Evolutionary conservation across 2,797 vertebrate genomes (phyloP).

Genomic region (Limosa lapponica): DNA sequence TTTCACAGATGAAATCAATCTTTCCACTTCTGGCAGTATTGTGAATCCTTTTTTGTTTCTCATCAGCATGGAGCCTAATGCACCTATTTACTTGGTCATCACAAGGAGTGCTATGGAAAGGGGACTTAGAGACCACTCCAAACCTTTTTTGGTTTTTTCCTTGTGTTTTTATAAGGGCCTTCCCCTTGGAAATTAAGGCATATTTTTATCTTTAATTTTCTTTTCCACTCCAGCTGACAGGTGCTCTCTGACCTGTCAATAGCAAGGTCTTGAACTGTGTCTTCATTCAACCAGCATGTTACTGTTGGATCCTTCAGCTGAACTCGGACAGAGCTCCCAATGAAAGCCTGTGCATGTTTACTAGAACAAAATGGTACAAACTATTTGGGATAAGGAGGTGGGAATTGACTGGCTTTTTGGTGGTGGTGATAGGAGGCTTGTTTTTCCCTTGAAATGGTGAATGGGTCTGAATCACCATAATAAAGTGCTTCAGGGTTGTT

Average conservation of each 20-base stretch:
- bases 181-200: background rate
- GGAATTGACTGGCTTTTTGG: background rate
- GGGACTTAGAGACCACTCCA: background rate
- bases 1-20: background rate
- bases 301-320: background rate
- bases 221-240: background rate
- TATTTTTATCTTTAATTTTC: background rate
- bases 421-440: background rate
- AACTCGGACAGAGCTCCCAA: background rate
- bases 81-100: background rate
- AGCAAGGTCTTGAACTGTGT: background rate
- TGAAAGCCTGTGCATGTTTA: background rate
- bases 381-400: background rate
- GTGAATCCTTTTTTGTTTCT: background rate
- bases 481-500: background rate
- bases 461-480: slow-evolving; percentile 4
- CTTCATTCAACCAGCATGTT: background rate
- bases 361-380: background rate
- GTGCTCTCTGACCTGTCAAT: background rate
- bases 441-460: background rate
- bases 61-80: background rate
- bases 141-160: background rate
- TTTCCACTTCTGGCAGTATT: background rate
- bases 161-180: background rate
- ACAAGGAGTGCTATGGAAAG: background rate